Evolutionary conservation across 2,888 invertebrate genomes (phyloP), one percentile per base, ranked within the genome.

Genomic region (Rotaria magnacalcarata): DNA sequence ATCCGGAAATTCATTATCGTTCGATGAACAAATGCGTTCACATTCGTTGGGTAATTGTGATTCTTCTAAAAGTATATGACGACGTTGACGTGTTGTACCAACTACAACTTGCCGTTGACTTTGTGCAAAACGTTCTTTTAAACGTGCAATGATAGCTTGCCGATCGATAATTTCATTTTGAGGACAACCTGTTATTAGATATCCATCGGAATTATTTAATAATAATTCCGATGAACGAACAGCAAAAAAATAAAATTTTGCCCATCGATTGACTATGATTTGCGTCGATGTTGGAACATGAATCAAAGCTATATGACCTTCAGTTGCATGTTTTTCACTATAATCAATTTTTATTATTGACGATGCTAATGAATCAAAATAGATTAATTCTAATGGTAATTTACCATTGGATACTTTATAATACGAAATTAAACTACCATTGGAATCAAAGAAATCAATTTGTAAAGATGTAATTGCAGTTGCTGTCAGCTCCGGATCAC

Each of bases 151-250:
- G 34, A 67, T 27, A 16, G 34, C 67, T 67, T 67, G 67, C 19
- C 67, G 67, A 67, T 67, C 67, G 19, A 67, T 67, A 67, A 67
- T 67, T 67, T 67, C 67, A 67, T 67, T 67, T 34, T 34, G 67
- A 6, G 67, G 67, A 67, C 67, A 67, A 34, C 67, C 67, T 14
- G 67, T 67, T 34, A 67, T 67, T 67, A 67, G 34, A 67, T 67
- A 67, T 67, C 67, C 67, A 67, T 67, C 34, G 0, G 67, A 67
- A 67, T 67, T 67, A 67, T 67, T 41, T 34, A 67, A 67, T 67
- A 67, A 67, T 6, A 67, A 34, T 67, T 67, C 67, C 4, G 67
- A 67, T 67, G 67, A 67, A 19, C 67, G 67, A 34, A 67, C 34
- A 41, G 34, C 34, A 34, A 67, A 67, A 67, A 19, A 67, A 34